A percentile compares a stretch with the other conserved stretches of the same genome.
Conservation (phyloP, 2,113 vertebrate species). For the Vanacampus margaritifer region DNA sequence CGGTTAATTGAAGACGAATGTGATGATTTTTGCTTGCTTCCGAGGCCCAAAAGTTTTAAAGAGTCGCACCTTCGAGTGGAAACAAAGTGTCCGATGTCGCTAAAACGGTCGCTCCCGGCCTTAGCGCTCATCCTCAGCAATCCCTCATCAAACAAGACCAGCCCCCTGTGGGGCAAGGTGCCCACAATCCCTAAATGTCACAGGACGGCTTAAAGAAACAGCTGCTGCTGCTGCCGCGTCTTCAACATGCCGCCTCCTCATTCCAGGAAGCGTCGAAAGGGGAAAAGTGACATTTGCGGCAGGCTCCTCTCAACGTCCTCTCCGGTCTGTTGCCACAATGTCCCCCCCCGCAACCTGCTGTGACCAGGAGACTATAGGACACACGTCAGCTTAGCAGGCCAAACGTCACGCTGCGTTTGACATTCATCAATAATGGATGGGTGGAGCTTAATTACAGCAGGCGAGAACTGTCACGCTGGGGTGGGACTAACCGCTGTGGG, state of each 20-base stretch:
- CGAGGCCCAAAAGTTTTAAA: neutral
- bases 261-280: constrained; percentile 57
- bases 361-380: constrained; percentile 47
- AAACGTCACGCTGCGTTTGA: constrained; percentile 70
- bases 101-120: constrained; percentile 12
- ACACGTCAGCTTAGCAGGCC: constrained; percentile 53
- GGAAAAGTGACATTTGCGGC: constrained; percentile 67
- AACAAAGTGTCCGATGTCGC: constrained; percentile 32
- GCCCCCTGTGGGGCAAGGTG: constrained; percentile 33
- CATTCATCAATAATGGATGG: constrained; percentile 80
- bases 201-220: constrained; percentile 60
- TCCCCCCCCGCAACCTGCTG: constrained; percentile 41
- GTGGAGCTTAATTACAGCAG: constrained; percentile 66
- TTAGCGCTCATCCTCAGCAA: constrained; percentile 1
- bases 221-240: constrained; percentile 50
- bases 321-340: constrained; percentile 20
- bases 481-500: constrained; percentile 41
- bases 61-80: constrained; percentile 1
- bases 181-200: constrained; percentile 60
- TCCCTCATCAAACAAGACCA: constrained; percentile 16
- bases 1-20: no score
- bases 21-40: neutral
- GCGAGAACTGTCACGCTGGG: constrained; percentile 58
- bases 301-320: constrained; percentile 40
- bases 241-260: constrained; percentile 48